Conservation (phyloP, 2,113 vertebrate species). For the Saccopteryx bilineata region DNA sequence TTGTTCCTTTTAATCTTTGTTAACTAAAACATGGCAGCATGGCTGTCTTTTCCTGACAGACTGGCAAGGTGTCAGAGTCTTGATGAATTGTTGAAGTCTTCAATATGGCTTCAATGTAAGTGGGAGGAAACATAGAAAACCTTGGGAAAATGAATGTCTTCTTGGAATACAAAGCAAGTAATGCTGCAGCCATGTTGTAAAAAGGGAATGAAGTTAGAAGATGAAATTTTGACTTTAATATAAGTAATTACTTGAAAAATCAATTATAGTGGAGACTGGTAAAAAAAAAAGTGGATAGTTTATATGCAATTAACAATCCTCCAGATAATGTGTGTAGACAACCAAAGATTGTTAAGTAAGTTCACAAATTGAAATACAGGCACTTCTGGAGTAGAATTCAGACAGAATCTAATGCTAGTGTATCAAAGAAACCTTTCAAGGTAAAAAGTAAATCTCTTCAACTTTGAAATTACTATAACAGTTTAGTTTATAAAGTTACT, state of each 20-base stretch:
- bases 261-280: not conserved
- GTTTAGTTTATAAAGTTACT: not conserved
- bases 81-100: constrained; percentile 47
- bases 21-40: constrained; percentile 23
- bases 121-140: not conserved
- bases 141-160: not conserved
- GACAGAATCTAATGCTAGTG: not conserved
- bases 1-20: not conserved
- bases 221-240: constrained; percentile 36
- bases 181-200: not conserved
- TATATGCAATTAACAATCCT: not conserved
- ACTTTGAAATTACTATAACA: not conserved
- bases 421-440: not conserved
- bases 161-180: constrained; percentile 47
- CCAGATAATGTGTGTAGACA: not conserved
- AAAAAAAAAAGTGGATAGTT: constrained; percentile 44
- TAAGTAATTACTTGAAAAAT: constrained; percentile 28
- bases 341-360: not conserved
- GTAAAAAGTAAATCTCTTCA: constrained; percentile 7
- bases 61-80: not conserved
- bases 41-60: not conserved
- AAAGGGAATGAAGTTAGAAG: not conserved
- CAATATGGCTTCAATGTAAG: not conserved
- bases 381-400: not conserved
- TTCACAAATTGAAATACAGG: not conserved